These are phyloP conservation scores for Ylistrum balloti DNA, from an alignment of 1,140 invertebrate genomes.

Conservation along the genomic window DNA sequence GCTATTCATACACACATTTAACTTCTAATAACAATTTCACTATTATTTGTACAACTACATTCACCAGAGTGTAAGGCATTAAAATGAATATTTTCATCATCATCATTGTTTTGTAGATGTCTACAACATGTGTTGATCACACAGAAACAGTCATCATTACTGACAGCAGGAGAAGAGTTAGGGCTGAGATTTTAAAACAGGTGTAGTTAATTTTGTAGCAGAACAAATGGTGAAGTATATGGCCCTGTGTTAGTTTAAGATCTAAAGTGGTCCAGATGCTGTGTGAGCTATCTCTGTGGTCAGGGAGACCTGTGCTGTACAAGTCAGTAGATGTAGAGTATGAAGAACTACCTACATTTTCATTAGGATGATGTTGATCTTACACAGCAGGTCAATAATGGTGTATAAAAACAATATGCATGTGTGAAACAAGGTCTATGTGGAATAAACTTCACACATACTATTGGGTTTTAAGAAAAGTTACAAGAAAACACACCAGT, in stretches of 20 bases:
- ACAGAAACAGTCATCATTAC: background rate
- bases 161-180: background rate
- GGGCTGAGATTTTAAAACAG: background rate
- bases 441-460: no score
- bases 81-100: background rate
- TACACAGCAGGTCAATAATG: no score
- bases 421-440: no score
- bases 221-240: background rate
- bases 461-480: no score
- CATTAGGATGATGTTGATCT: no score
- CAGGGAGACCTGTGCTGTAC: background rate
- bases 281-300: slow-evolving; percentile 1
- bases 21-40: no score
- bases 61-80: background rate
- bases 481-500: no score
- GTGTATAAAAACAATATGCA: no score
- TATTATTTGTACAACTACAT: background rate
- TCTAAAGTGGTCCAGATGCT: background rate
- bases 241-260: background rate
- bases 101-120: slow-evolving; percentile 1
- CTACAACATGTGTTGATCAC: background rate
- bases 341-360: no score
- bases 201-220: background rate
- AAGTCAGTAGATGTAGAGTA: no score
- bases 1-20: no score